Conservation (phyloP, 2,797 vertebrate genomes). For the Sciaenops ocellatus region DNA sequence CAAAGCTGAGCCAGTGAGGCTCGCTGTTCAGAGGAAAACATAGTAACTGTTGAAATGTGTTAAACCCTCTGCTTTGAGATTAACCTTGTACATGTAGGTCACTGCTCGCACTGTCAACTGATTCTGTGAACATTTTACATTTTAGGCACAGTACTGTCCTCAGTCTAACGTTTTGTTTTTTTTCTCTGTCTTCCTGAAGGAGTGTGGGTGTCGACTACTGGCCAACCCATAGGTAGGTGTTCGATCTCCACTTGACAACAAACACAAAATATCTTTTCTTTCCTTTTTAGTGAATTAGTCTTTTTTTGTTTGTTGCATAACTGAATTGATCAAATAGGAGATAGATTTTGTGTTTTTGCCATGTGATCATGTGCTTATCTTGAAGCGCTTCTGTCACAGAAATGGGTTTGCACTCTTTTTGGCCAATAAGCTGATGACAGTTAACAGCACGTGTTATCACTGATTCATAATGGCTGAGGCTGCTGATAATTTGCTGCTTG, state of each 20-base stretch:
- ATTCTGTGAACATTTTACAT: slow-evolving; percentile 30
- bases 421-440: slow-evolving; percentile 59
- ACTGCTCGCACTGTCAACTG: slow-evolving; percentile 8
- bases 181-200: slow-evolving; percentile 81
- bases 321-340: slow-evolving; percentile 36
- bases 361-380: slow-evolving; percentile 63
- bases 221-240: slow-evolving; percentile 95
- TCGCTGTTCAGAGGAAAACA: slow-evolving; percentile 38
- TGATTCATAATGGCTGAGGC: slow-evolving; percentile 74
- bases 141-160: slow-evolving; percentile 27
- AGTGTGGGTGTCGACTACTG: slow-evolving; percentile 98
- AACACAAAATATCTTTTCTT: slow-evolving; percentile 17
- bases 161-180: slow-evolving; percentile 45
- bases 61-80: slow-evolving; percentile 39
- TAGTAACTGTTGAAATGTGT: slow-evolving; percentile 37
- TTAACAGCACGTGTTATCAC: slow-evolving; percentile 71
- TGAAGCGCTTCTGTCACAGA: slow-evolving; percentile 54
- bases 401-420: slow-evolving; percentile 36
- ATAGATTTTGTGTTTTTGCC: slow-evolving; percentile 40
- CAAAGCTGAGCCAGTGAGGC: slow-evolving; percentile 57
- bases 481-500: slow-evolving; percentile 75
- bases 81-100: slow-evolving; percentile 26
- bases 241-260: slow-evolving; percentile 20
- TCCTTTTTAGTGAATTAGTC: slow-evolving; percentile 22
- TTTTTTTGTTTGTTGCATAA: slow-evolving; percentile 39